Percentiles rank a stretch among this genome's conserved stretches.
Conservation (phyloP, 1,140 invertebrate genomes). For the Drosophila guanche region DNA sequence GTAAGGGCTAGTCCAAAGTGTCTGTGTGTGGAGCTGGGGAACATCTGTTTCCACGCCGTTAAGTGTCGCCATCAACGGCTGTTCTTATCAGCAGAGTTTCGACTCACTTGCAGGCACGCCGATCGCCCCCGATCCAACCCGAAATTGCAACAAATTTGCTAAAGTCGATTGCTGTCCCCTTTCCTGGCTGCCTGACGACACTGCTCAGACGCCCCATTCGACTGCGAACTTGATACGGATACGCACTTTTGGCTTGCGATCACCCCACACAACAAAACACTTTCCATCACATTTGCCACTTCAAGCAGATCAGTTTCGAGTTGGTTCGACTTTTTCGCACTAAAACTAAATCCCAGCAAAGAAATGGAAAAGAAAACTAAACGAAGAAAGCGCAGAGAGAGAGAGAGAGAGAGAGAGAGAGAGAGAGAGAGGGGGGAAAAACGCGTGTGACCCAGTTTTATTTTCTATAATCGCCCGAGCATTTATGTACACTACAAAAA, state of each 20-base stretch:
- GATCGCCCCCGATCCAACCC: slow-evolving; percentile 4
- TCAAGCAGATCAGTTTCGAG: slow-evolving; percentile 49
- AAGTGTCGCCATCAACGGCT: slow-evolving; percentile 20
- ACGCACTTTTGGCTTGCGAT: slow-evolving; percentile 20
- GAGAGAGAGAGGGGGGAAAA: slow-evolving; percentile 1
- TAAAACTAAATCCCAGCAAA: slow-evolving; percentile 20
- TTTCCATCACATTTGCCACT: not conserved
- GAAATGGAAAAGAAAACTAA: not conserved
- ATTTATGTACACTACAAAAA: slow-evolving; percentile 4
- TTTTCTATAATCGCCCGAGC: slow-evolving; percentile 37
- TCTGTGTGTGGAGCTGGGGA: no score
- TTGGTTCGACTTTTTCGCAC: slow-evolving; percentile 23
- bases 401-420: no score
- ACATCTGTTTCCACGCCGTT: slow-evolving; percentile 23
- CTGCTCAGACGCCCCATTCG: slow-evolving; percentile 62
- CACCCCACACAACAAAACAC: not conserved
- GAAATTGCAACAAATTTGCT: slow-evolving; percentile 65
- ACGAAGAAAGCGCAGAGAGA: slow-evolving; percentile 11
- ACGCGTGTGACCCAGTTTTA: slow-evolving; percentile 73
- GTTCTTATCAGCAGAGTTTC: slow-evolving; percentile 12
- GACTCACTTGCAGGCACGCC: slow-evolving; percentile 25
- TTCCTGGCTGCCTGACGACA: not conserved
- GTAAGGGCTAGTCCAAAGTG: not conserved
- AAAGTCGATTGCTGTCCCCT: slow-evolving; percentile 2
- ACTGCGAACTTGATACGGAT: slow-evolving; percentile 11